phyloP scores from a whole-genome alignment of 2,113 vertebrate genomes.

The Psilopogon haemacephalus region DNA sequence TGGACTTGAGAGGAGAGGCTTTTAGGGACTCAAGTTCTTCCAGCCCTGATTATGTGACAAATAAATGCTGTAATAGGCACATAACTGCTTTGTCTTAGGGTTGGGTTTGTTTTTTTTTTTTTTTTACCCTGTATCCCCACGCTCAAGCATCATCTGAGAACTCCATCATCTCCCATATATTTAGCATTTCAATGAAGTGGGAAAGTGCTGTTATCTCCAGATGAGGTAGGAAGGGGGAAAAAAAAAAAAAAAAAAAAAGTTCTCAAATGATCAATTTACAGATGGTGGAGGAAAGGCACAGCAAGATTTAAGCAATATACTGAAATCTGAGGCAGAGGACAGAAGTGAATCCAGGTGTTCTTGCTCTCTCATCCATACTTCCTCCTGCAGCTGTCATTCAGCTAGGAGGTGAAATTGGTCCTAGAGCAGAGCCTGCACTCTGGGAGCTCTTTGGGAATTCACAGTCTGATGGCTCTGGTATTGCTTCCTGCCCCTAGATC shows the following conservation, averaged over 20 bases:
- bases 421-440: neutral
- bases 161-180: neutral
- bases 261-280: neutral
- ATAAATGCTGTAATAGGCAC: neutral
- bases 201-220: neutral
- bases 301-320: neutral
- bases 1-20: neutral
- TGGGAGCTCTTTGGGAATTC: neutral
- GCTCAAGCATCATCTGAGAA: neutral
- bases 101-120: no score
- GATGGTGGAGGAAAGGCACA: neutral
- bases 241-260: no score
- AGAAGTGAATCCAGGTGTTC: neutral
- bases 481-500: neutral
- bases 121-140: neutral
- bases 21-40: neutral
- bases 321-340: neutral
- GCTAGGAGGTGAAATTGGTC: neutral
- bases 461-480: neutral
- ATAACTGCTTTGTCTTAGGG: neutral
- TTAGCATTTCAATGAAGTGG: constrained; percentile 14
- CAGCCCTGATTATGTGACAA: neutral
- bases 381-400: neutral
- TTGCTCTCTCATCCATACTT: neutral
- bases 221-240: neutral